phyloP scores from a whole-genome alignment of 2,888 invertebrate genomes.

The Ectobius pallidus region DNA sequence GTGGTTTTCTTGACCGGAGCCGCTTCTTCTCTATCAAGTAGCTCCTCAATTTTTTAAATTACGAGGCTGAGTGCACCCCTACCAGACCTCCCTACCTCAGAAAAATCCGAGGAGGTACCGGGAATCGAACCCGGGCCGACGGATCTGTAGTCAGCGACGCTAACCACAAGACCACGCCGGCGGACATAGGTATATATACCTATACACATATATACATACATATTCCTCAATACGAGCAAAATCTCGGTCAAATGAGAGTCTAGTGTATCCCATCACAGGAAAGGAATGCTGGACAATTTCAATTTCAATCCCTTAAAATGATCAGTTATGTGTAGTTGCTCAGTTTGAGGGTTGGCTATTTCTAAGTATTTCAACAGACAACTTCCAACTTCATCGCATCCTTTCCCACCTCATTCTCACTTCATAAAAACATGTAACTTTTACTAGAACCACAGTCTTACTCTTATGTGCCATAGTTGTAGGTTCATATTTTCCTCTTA shows the following conservation, averaged over 20 bases:
- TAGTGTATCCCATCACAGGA: background rate
- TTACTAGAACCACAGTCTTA: slow-evolving; percentile 23
- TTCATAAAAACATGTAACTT: slow-evolving; percentile 24
- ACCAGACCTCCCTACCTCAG: too few species aligned
- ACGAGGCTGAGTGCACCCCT: too few species aligned
- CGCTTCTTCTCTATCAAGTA: too few species aligned
- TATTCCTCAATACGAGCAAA: too few species aligned
- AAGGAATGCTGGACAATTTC: slow-evolving; percentile 16
- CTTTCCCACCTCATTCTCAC: slow-evolving; percentile 19
- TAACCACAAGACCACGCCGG: too few species aligned
- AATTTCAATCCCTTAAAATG: background rate
- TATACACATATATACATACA: too few species aligned
- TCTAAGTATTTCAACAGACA: slow-evolving; percentile 18
- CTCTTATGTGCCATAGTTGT: slow-evolving; percentile 27
- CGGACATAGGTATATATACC: too few species aligned
- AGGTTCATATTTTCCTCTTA: slow-evolving; percentile 32
- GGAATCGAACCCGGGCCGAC: too few species aligned
- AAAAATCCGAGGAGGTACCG: too few species aligned
- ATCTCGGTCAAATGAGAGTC: background rate
- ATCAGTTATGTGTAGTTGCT: background rate
- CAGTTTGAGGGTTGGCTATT: background rate
- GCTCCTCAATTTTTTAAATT: too few species aligned
- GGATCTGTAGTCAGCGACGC: too few species aligned
- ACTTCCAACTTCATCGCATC: slow-evolving; percentile 23
- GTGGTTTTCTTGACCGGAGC: too few species aligned